A percentile compares a stretch with the other conserved stretches of the same genome.
These are phyloP conservation scores for Apantesis nais DNA, from an alignment of 2,888 invertebrate species.

Conservation along the genomic window DNA sequence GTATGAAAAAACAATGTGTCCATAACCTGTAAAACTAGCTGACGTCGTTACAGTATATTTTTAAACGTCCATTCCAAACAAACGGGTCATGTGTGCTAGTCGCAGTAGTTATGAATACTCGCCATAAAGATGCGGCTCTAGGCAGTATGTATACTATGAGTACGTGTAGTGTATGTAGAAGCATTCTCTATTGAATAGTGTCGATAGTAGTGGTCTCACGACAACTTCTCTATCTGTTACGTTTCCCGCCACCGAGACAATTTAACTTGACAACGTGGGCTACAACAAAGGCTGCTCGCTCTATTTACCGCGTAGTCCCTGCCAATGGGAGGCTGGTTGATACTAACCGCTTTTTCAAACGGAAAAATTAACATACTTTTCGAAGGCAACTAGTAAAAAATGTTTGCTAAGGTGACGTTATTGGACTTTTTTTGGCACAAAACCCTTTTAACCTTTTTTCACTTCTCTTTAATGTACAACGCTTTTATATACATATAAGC, in stretches of 20 bases:
- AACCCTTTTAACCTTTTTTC: not conserved
- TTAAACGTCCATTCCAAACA: constrained; percentile 6
- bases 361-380: constrained; percentile 30
- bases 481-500: not conserved
- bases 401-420: constrained; percentile 1
- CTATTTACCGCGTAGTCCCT: constrained; percentile 72
- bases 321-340: constrained; percentile 60
- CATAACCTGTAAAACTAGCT: not conserved
- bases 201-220: constrained; percentile 73
- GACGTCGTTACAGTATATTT: not conserved
- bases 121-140: constrained; percentile 34
- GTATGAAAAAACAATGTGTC: not conserved
- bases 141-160: constrained; percentile 29
- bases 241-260: constrained; percentile 82
- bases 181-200: constrained; percentile 69
- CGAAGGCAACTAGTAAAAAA: constrained; percentile 8
- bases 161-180: constrained; percentile 33
- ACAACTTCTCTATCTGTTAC: constrained; percentile 83
- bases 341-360: constrained; percentile 56
- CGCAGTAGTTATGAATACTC: constrained; percentile 29
- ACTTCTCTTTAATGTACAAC: not conserved
- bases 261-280: constrained; percentile 82
- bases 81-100: constrained; percentile 20
- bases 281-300: constrained; percentile 76
- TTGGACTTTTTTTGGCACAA: constrained; percentile 1